These are phyloP conservation scores for Budorcas taxicolor DNA, from an alignment of 2,113 vertebrate species.

Conservation along the genomic window DNA sequence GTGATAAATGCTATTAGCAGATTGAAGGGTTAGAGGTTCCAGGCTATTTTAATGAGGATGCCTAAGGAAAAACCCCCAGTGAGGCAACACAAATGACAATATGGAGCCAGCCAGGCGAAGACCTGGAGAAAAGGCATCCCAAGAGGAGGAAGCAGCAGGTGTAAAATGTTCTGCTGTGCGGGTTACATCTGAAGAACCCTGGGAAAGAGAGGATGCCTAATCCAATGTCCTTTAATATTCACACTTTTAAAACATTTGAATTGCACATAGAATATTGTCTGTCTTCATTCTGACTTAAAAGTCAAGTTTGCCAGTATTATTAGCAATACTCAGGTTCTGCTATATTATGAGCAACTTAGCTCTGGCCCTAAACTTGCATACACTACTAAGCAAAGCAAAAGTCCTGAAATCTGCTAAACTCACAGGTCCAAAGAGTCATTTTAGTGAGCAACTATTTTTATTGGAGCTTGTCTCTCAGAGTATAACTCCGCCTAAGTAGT, in stretches of 20 bases:
- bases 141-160: neutral
- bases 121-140: neutral
- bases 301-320: neutral
- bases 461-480: neutral
- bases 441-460: neutral
- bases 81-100: neutral
- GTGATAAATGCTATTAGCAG: neutral
- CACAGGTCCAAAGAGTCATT: neutral
- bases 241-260: neutral
- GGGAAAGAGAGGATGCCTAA: neutral
- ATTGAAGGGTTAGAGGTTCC: neutral
- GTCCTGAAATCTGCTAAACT: neutral
- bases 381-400: neutral
- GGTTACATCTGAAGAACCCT: no score
- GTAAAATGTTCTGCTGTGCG: neutral
- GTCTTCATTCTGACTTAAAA: neutral
- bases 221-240: neutral
- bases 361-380: neutral
- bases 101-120: neutral
- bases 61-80: neutral
- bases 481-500: neutral
- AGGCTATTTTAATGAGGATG: neutral
- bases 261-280: neutral
- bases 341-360: neutral
- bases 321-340: neutral